phyloP scores from a whole-genome alignment of 2,888 invertebrate genomes.

The Tiliacea citrago region DNA sequence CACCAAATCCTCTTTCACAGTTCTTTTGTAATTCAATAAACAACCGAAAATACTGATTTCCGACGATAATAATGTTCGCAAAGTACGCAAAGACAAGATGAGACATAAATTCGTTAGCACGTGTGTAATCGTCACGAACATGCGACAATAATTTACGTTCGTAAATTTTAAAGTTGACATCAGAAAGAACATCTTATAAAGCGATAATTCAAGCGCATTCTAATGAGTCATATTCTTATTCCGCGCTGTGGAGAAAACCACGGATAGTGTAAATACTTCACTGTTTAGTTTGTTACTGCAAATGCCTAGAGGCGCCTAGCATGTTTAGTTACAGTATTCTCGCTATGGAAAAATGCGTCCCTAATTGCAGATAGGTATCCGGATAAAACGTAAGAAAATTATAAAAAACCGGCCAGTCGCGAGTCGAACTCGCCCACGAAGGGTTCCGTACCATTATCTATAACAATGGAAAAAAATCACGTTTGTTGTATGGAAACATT shows the following conservation, averaged over 20 bases:
- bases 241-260: slow-evolving; percentile 64
- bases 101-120: slow-evolving; percentile 89
- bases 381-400: not conserved
- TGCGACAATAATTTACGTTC: slow-evolving; percentile 85
- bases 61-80: slow-evolving; percentile 83
- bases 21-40: slow-evolving; percentile 85
- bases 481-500: too few relatives aligned
- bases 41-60: slow-evolving; percentile 84
- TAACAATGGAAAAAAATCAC: too few relatives aligned
- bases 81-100: slow-evolving; percentile 83
- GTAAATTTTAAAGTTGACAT: slow-evolving; percentile 90
- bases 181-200: slow-evolving; percentile 89
- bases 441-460: too few relatives aligned
- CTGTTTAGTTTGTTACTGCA: slow-evolving; percentile 43
- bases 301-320: slow-evolving; percentile 43
- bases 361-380: not conserved
- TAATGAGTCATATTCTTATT: slow-evolving; percentile 78
- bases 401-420: too few relatives aligned
- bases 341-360: not conserved
- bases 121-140: slow-evolving; percentile 87
- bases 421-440: too few relatives aligned
- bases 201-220: slow-evolving; percentile 84
- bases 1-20: slow-evolving; percentile 81
- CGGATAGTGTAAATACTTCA: slow-evolving; percentile 60
- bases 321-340: slow-evolving; percentile 22